phyloP scores from a whole-genome alignment of 2,113 vertebrate genomes.

The Heterotis niloticus region DNA sequence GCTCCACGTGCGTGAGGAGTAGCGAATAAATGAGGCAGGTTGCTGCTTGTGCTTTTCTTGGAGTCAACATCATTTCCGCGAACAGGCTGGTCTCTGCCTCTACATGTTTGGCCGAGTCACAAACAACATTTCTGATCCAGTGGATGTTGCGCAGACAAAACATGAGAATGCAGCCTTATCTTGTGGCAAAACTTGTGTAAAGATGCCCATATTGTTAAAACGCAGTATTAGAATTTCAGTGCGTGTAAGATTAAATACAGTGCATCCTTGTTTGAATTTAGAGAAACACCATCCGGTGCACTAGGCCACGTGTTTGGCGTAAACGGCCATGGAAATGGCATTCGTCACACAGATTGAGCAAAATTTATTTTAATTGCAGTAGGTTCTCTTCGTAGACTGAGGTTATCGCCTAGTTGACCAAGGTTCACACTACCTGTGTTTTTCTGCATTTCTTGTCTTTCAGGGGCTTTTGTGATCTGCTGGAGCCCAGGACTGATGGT shows the following conservation, averaged over 20 bases:
- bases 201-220: not conserved
- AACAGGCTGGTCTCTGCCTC: conserved; percentile 38
- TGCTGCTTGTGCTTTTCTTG: conserved; percentile 36
- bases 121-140: not conserved
- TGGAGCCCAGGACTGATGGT: conserved; percentile 93
- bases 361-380: not conserved
- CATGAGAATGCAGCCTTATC: not conserved
- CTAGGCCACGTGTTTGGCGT: not conserved
- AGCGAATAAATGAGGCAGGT: conserved; percentile 45
- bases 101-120: conserved; percentile 33
- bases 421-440: not conserved
- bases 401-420: not conserved
- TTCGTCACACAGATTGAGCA: not conserved
- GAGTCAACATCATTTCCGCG: conserved; percentile 9
- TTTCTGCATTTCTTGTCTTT: conserved; percentile 16
- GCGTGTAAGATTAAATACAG: not conserved
- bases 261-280: too few relatives aligned
- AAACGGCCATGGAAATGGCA: not conserved
- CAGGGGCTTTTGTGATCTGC: conserved; percentile 93
- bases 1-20: conserved; percentile 13
- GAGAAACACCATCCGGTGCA: not conserved
- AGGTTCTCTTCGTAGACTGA: not conserved
- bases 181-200: not conserved
- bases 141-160: not conserved
- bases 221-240: not conserved